phyloP scores from a whole-genome alignment of 2,113 vertebrate species.

The Pelecanus crispus region DNA sequence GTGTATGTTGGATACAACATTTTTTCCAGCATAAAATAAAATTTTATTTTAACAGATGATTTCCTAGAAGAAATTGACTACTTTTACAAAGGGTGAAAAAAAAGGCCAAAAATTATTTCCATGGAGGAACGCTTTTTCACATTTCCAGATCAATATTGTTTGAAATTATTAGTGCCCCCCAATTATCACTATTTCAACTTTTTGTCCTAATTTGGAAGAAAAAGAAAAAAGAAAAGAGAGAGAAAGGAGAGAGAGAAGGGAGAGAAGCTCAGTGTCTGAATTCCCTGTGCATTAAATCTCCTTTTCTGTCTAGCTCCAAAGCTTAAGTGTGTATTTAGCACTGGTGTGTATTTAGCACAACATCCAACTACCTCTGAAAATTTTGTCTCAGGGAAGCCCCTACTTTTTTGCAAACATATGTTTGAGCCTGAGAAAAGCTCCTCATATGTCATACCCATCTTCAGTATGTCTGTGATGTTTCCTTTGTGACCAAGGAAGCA shows the following conservation, averaged over 20 bases:
- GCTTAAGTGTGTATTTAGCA: background rate
- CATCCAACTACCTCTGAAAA: background rate
- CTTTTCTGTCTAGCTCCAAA: background rate
- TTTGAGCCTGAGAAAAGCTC: background rate
- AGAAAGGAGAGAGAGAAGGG: background rate
- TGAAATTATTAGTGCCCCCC: background rate
- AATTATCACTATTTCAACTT: background rate
- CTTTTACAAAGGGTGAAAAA: background rate
- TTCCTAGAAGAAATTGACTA: background rate
- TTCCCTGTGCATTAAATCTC: background rate
- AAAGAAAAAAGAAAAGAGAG: background rate
- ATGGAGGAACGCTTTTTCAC: background rate
- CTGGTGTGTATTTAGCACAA: background rate
- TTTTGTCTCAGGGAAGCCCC: background rate
- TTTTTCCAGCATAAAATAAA: background rate
- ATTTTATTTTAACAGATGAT: background rate
- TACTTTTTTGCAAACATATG: background rate
- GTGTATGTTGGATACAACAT: background rate
- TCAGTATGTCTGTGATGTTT: background rate
- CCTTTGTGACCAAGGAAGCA: background rate
- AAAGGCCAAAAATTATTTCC: background rate
- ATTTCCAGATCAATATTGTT: background rate
- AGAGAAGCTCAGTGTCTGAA: background rate
- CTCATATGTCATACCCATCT: background rate
- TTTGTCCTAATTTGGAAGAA: background rate